Evolutionary conservation across 1,140 invertebrate species (phyloP).

Genomic region (Hydropsyche tenuis): DNA sequence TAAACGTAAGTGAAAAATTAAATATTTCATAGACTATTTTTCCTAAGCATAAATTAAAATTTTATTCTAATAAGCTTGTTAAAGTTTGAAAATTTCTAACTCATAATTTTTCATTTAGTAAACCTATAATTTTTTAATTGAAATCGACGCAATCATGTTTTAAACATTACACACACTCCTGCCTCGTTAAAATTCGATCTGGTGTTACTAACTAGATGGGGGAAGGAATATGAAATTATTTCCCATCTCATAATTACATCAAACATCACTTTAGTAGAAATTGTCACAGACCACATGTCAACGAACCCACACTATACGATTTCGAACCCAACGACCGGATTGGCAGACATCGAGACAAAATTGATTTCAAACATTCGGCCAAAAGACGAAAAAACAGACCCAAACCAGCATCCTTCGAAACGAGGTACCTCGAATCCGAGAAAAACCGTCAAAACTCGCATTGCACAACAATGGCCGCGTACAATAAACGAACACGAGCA

Average conservation of each 20-base stretch:
- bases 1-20: too few relatives aligned
- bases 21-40: too few relatives aligned
- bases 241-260: slow-evolving; percentile 29
- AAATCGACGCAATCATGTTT: background rate
- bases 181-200: background rate
- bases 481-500: background rate
- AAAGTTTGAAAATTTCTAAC: too few relatives aligned
- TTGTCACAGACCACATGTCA: slow-evolving; percentile 24
- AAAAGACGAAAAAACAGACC: background rate
- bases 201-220: background rate
- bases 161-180: background rate
- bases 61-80: too few relatives aligned
- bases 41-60: too few relatives aligned
- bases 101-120: too few relatives aligned
- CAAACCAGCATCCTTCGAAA: background rate
- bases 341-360: background rate
- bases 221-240: background rate
- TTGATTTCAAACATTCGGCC: too few relatives aligned
- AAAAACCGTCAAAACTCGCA: too few relatives aligned
- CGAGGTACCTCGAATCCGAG: too few relatives aligned
- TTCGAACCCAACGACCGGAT: background rate
- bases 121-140: slow-evolving; percentile 11
- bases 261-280: slow-evolving; percentile 26
- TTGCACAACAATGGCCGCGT: too few relatives aligned
- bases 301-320: slow-evolving; percentile 14